Percentiles rank a stretch among this genome's conserved stretches.
Conservation (phyloP, 1,140 invertebrate genomes). For the Contarinia nasturtii region DNA sequence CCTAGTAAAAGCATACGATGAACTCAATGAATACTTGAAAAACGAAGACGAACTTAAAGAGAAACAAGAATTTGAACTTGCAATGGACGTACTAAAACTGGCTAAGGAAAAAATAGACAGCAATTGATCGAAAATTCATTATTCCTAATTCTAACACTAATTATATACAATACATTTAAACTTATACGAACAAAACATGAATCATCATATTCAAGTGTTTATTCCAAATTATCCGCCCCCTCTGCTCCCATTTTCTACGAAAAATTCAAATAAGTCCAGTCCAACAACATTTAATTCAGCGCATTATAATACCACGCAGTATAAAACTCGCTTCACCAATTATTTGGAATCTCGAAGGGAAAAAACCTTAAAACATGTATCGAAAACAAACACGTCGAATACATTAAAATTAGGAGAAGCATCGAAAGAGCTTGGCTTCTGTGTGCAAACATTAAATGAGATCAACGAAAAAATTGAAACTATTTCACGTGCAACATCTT, state of each 20-base stretch:
- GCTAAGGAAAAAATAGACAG: conserved; percentile 39
- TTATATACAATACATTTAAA: too few relatives aligned
- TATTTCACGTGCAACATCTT: too few relatives aligned
- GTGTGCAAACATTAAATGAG: too few relatives aligned
- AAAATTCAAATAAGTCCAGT: background rate
- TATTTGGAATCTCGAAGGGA: too few relatives aligned
- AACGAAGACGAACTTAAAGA: conserved; percentile 59
- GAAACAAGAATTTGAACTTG: conserved; percentile 46
- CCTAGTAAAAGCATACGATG: conserved; percentile 50
- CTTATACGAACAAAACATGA: background rate
- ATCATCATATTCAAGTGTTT: background rate
- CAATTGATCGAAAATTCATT: conserved; percentile 15
- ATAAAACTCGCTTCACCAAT: too few relatives aligned
- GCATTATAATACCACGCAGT: background rate
- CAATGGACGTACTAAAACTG: conserved; percentile 45
- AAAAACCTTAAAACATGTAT: conserved; percentile 2
- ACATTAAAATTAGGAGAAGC: background rate
- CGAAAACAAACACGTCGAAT: background rate
- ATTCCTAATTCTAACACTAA: background rate
- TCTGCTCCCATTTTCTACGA: background rate
- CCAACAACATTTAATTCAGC: conserved; percentile 1
- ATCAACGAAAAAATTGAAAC: too few relatives aligned
- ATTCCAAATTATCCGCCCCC: conserved; percentile 1
- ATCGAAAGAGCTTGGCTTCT: background rate
- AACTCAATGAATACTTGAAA: conserved; percentile 52